Evolutionary conservation across 64 coral and sea anemone genomes (phyloP).

Genomic region (Orbicella faveolata): DNA sequence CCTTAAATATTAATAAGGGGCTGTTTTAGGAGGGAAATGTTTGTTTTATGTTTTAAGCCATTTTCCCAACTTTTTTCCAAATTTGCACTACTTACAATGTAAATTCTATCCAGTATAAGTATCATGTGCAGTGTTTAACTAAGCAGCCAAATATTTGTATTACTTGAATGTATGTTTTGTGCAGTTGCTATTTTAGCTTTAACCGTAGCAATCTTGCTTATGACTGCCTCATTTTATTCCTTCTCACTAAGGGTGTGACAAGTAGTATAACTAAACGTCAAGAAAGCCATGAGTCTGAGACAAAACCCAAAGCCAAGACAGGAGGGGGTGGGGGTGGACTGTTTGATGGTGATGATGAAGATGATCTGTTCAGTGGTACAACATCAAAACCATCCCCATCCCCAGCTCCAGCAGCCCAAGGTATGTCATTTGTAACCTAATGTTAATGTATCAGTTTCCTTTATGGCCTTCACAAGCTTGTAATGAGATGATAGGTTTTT

Average conservation of each 20-base stretch:
- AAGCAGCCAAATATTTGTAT: no score
- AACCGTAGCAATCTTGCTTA: not conserved
- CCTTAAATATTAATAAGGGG: not conserved
- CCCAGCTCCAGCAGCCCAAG: constrained; percentile 2
- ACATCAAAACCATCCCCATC: constrained; percentile 16
- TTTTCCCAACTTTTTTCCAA: no score
- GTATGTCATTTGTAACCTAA: not conserved
- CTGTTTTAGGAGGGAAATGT: no score
- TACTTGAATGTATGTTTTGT: no score
- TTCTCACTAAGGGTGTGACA: not conserved
- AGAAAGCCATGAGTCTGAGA: not conserved
- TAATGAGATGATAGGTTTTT: no score
- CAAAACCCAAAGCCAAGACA: constrained; percentile 23
- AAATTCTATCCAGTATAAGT: no score
- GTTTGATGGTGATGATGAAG: constrained; percentile 90
- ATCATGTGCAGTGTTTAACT: no score
- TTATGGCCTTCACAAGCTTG: no score
- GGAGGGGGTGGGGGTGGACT: constrained; percentile 60
- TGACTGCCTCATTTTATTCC: not conserved
- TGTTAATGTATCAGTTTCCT: no score
- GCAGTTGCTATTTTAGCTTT: not conserved
- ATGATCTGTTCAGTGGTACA: constrained; percentile 67
- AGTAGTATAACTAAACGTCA: constrained; percentile 14
- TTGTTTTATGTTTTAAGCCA: no score
- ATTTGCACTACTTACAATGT: no score